These are phyloP conservation scores for Helogale parvula DNA, from an alignment of 2,113 vertebrate genomes.

Conservation along the genomic window DNA sequence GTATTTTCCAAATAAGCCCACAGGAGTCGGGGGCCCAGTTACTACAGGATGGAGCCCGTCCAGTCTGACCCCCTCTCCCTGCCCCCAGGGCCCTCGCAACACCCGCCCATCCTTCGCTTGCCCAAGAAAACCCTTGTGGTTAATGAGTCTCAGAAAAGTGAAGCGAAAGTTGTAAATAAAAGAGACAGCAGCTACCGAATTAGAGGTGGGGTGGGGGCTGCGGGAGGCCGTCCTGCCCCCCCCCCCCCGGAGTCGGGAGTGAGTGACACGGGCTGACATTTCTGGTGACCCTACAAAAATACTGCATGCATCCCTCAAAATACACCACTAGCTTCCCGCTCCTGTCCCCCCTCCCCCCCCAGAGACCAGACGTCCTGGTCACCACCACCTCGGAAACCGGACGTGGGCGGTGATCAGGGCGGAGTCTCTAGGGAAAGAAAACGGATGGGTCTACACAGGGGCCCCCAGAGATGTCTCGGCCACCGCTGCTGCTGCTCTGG, in stretches of 20 bases:
- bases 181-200: background rate
- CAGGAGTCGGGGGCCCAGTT: background rate
- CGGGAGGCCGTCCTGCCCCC: too few relatives aligned
- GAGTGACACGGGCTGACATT: accelerated
- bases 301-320: background rate
- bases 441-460: accelerated
- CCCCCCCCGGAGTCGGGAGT: accelerated
- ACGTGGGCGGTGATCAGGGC: background rate
- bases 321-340: accelerated
- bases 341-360: too few relatives aligned
- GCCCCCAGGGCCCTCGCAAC: background rate
- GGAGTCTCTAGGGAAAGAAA: background rate
- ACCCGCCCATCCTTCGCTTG: background rate
- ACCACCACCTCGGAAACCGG: background rate
- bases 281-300: background rate
- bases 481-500: background rate
- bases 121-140: constrained; percentile 30
- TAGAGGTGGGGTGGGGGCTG: background rate
- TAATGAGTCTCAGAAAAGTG: constrained; percentile 56
- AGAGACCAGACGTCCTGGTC: background rate
- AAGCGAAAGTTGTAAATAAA: constrained; percentile 47
- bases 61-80: background rate
- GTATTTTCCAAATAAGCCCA: background rate
- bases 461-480: constrained; percentile 17
- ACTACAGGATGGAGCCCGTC: accelerated